Evolutionary conservation across 2,888 invertebrate species (phyloP), one percentile per base, ranked within the genome.

Genomic region (Amphimallon solstitiale): DNA sequence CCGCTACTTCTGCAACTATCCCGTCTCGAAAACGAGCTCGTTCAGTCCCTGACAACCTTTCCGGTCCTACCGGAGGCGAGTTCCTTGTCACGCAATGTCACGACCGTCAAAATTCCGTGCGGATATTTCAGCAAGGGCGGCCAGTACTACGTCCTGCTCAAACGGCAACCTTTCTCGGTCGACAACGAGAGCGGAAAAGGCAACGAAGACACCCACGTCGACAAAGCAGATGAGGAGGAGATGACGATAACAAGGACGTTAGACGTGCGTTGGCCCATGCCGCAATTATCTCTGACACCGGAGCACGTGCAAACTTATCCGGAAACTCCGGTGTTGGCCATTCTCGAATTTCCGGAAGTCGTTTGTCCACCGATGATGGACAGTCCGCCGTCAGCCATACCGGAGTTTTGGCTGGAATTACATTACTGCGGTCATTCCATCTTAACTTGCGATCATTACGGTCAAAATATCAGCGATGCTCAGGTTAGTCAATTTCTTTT

Each of bases 201-300:
- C 2, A 23, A 46, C 10, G 38, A 21, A 2, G 35, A 23, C n/a
- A 45, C 43, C 46, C 46, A 73, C 68, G 54, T 79, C 79, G 61
- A 80, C 86, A 2, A 85, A 21, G 15, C 9, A 21, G 34, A 10
- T 14, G 15, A 6, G 21, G 10, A 12, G 23, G 21, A 10, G 51
- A 56, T 51, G 48, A 73, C 68, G 52, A 80, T 80, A 65, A 81
- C 86, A 1, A 85, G 86, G 82, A 86, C 88, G 66, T 85, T 94
- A 74, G 92, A 94, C 74, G 93, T 94, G 4, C 86, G 91, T 81
- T 94, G 94, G 94, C 93, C 94, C 4, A 86, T 87, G 66, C 91
- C 92, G 5, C 80, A 81, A 71, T 80, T 94, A 72, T 87, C 88
- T 56, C 85, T 93, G 52, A 90, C 90, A 64, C 92, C 92, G 2